phyloP scores from a whole-genome alignment of 2,113 vertebrate species.

The Anoplopoma fimbria region DNA sequence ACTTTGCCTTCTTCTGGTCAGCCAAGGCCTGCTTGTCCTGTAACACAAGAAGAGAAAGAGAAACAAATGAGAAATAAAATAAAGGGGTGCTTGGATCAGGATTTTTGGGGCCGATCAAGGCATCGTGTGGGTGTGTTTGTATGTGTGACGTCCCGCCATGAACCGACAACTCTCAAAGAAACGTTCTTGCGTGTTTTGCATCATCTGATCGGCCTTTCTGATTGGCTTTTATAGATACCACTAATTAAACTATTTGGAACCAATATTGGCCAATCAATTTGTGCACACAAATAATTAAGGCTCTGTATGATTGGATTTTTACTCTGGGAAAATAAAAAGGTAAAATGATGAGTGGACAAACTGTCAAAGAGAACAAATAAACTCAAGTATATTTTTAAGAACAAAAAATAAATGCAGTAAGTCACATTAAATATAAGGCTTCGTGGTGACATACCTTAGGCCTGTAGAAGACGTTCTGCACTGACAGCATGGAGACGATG shows the following conservation, averaged over 20 bases:
- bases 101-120: no score
- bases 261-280: background rate
- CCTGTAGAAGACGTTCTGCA: constrained; percentile 98
- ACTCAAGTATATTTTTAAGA: no score
- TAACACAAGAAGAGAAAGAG: background rate
- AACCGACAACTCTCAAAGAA: no score
- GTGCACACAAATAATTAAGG: background rate
- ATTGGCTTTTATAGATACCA: no score
- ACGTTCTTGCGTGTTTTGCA: no score
- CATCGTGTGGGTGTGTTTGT: no score
- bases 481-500: constrained; percentile 97
- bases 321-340: background rate
- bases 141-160: no score
- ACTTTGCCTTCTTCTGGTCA: constrained; percentile 99
- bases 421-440: background rate
- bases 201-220: background rate
- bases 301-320: no score
- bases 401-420: background rate
- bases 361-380: no score
- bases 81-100: no score
- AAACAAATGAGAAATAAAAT: no score
- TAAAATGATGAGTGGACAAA: background rate
- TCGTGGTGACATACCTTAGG: constrained; percentile 87
- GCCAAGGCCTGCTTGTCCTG: constrained; percentile 98
- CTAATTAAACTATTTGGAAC: background rate